Evolutionary conservation across 1,140 invertebrate species (phyloP).

Genomic region (Galleria mellonella): DNA sequence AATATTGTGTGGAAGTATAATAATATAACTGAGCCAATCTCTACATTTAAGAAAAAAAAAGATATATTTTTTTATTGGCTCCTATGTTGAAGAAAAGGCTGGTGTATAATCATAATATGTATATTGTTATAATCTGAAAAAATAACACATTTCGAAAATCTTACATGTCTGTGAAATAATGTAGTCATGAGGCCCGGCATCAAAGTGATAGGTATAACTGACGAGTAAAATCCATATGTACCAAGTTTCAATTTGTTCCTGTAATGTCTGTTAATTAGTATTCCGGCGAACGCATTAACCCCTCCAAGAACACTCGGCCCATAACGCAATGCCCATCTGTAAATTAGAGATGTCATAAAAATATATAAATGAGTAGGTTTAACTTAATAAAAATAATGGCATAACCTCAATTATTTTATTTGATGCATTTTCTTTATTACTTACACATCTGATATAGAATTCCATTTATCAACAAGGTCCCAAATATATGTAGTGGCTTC

Average conservation of each 20-base stretch:
- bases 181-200: conserved; percentile 50
- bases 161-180: conserved; percentile 59
- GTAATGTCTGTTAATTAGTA: conserved; percentile 52
- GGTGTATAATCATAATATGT: too few relatives aligned
- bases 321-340: conserved; percentile 53
- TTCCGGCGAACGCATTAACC: conserved; percentile 38
- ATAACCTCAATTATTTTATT: too few relatives aligned
- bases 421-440: background rate
- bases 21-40: too few relatives aligned
- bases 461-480: conserved; percentile 48
- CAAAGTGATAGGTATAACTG: conserved; percentile 41
- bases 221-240: conserved; percentile 43
- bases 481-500: conserved; percentile 47
- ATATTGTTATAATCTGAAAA: too few relatives aligned
- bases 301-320: conserved; percentile 36
- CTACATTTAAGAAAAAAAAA: too few relatives aligned
- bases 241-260: conserved; percentile 46
- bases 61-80: too few relatives aligned
- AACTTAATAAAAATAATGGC: too few relatives aligned
- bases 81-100: too few relatives aligned
- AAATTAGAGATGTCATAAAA: conserved; percentile 14
- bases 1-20: too few relatives aligned
- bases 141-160: conserved; percentile 2
- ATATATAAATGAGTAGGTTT: too few relatives aligned
- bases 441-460: conserved; percentile 41